Evolutionary conservation across 2,888 invertebrate genomes (phyloP).

Genomic region (Pycnomerus fuliginosus): DNA sequence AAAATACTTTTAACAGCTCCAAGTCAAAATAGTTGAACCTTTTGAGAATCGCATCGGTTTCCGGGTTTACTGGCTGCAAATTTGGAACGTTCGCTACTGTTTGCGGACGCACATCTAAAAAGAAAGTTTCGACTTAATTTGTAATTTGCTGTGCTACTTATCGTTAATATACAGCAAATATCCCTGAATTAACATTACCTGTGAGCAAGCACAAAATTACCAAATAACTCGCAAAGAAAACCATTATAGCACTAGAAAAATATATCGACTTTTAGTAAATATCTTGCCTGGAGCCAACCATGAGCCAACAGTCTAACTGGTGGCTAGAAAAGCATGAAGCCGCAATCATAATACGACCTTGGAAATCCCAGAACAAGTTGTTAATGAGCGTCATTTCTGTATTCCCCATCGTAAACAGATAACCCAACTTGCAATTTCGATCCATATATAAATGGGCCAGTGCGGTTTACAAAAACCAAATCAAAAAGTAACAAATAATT

Average conservation of each 20-base stretch:
- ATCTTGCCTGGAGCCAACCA: too few relatives aligned
- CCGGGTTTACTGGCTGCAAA: conserved; percentile 13
- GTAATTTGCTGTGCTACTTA: not conserved
- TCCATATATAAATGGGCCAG: too few relatives aligned
- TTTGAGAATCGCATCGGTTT: conserved; percentile 11
- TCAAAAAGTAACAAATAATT: too few relatives aligned
- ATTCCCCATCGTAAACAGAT: conserved; percentile 13
- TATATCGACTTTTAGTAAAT: too few relatives aligned
- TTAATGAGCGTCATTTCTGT: conserved; percentile 24
- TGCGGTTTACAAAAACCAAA: too few relatives aligned
- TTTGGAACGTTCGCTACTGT: conserved; percentile 5
- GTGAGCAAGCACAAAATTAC: too few relatives aligned
- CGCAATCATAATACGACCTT: conserved; percentile 30
- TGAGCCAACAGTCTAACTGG: conserved; percentile 15
- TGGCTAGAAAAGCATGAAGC: conserved; percentile 16
- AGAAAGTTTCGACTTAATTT: not conserved
- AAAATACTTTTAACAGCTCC: conserved; percentile 45
- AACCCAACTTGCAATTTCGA: conserved; percentile 1
- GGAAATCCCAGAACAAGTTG: conserved; percentile 30
- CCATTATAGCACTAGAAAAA: too few relatives aligned
- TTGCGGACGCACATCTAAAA: conserved; percentile 10
- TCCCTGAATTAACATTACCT: too few relatives aligned
- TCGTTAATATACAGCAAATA: too few relatives aligned
- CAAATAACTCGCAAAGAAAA: too few relatives aligned
- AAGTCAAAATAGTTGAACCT: conserved; percentile 48